Conservation (phyloP, 2,888 invertebrate species). For the Neoitamus cyanurus region DNA sequence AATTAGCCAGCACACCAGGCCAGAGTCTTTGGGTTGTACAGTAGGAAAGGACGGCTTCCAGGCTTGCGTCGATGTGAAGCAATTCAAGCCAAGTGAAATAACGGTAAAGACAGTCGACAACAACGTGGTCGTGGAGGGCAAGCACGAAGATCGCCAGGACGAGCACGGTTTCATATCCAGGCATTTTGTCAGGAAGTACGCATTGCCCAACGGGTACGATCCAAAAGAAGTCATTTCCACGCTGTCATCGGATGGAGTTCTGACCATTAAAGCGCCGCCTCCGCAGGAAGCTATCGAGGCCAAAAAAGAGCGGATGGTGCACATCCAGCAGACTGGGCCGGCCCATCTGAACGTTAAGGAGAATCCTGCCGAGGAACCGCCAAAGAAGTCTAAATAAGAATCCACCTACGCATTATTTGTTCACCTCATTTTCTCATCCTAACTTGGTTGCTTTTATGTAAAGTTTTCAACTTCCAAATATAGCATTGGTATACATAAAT, state of each 20-base stretch:
- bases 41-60: slow-evolving; percentile 77
- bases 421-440: background rate
- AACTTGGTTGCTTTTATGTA: background rate
- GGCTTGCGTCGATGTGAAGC: slow-evolving; percentile 76
- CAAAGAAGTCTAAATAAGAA: background rate
- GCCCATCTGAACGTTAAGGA: slow-evolving; percentile 60
- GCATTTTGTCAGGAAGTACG: slow-evolving; percentile 79
- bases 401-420: background rate
- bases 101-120: slow-evolving; percentile 76
- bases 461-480: background rate
- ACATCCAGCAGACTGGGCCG: slow-evolving; percentile 75
- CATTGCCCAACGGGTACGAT: slow-evolving; percentile 77
- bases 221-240: slow-evolving; percentile 78
- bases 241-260: slow-evolving; percentile 83
- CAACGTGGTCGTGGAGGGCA: slow-evolving; percentile 75
- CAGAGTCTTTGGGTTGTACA: background rate
- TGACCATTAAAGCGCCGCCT: slow-evolving; percentile 78
- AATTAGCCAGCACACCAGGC: background rate
- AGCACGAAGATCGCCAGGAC: slow-evolving; percentile 78
- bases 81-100: slow-evolving; percentile 77
- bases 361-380: background rate
- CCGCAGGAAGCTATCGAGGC: slow-evolving; percentile 55
- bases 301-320: slow-evolving; percentile 70
- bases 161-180: slow-evolving; percentile 81
- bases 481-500: background rate